A percentile compares a stretch with the other conserved stretches of the same genome.
These are phyloP conservation scores for Ctenomys sociabilis DNA, from an alignment of 2,113 vertebrate genomes.

Conservation along the genomic window DNA sequence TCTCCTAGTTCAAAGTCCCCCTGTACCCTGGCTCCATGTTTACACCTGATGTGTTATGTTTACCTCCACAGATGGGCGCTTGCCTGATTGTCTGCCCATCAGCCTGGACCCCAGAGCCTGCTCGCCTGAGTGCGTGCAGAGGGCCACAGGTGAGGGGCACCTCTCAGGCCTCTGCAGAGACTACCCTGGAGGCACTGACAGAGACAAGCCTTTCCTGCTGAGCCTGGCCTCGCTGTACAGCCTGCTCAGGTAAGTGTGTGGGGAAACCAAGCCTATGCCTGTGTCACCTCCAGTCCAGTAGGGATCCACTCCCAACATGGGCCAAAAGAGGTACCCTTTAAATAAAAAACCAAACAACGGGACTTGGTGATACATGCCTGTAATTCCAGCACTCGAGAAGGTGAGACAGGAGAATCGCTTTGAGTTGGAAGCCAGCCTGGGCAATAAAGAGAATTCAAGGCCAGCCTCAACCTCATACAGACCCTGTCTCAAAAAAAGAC, in stretches of 20 bases:
- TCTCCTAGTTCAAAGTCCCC: not conserved
- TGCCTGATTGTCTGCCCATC: slow-evolving; percentile 82
- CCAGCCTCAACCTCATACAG: not conserved
- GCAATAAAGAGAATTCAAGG: not conserved
- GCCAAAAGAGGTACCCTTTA: not conserved
- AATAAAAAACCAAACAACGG: not conserved
- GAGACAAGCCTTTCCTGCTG: slow-evolving; percentile 80
- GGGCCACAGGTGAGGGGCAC: slow-evolving; percentile 77
- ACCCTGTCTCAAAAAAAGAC: not conserved
- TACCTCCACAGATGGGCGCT: slow-evolving; percentile 87
- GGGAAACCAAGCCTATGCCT: slow-evolving; percentile 27
- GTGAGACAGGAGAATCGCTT: not conserved
- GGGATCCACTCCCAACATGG: not conserved
- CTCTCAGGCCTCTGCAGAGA: slow-evolving; percentile 74
- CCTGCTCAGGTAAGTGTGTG: slow-evolving; percentile 70
- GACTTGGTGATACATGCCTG: not conserved
- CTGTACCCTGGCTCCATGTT: not conserved
- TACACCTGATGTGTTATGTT: slow-evolving; percentile 73
- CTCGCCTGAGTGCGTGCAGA: slow-evolving; percentile 81
- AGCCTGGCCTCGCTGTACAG: slow-evolving; percentile 67
- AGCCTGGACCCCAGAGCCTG: slow-evolving; percentile 86
- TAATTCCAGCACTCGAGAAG: not conserved
- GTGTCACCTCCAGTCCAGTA: not conserved
- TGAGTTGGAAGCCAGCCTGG: not conserved
- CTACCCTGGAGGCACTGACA: slow-evolving; percentile 75